Conservation (phyloP, 1,140 invertebrate genomes). For the Nylanderia fulva region DNA sequence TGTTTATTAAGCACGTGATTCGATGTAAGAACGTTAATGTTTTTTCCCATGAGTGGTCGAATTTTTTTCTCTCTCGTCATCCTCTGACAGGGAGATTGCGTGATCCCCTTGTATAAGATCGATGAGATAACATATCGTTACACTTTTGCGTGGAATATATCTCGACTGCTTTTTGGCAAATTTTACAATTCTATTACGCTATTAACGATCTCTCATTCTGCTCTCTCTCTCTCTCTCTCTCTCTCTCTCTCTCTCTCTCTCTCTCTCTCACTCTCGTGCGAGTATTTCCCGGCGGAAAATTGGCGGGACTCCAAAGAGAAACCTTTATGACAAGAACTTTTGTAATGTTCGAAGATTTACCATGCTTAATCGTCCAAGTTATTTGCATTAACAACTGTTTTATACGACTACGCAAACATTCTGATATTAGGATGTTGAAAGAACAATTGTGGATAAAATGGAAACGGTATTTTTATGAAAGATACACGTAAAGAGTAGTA, state of each 20-base stretch:
- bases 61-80: too few species aligned
- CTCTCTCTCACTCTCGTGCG: too few species aligned
- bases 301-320: background rate
- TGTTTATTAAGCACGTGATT: background rate
- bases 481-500: too few species aligned
- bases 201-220: constrained; percentile 3
- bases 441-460: too few species aligned
- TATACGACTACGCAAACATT: background rate
- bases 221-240: too few species aligned
- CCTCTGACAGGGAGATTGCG: background rate
- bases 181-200: constrained; percentile 23
- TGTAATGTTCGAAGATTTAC: background rate
- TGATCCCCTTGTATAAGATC: background rate
- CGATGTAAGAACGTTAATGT: background rate
- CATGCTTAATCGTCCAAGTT: constrained; percentile 20
- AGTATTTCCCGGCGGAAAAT: background rate
- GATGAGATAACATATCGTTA: background rate
- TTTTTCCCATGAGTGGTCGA: background rate
- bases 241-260: too few species aligned
- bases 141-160: background rate
- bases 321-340: constrained; percentile 15
- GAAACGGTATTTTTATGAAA: too few species aligned
- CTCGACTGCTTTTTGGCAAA: background rate
- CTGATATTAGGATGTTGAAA: background rate
- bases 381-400: background rate